phyloP scores from a whole-genome alignment of 2,113 vertebrate species.

The Sphaerodactylus townsendi region DNA sequence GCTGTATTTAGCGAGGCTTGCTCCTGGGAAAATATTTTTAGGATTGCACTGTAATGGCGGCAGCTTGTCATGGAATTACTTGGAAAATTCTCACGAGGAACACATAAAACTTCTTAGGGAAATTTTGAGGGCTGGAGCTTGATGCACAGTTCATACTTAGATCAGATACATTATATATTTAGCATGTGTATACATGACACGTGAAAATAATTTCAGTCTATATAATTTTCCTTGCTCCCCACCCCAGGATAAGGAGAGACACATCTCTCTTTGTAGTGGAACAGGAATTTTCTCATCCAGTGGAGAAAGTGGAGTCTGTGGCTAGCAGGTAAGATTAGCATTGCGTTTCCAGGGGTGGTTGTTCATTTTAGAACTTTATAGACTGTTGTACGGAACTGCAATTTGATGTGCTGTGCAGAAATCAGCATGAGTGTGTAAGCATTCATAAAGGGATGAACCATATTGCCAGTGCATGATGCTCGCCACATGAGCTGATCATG shows the following conservation, averaged over 20 bases:
- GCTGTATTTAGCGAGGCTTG: too few species aligned
- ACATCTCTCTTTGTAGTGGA: slow-evolving; percentile 57
- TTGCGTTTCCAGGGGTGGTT: background rate
- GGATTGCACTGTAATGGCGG: too few species aligned
- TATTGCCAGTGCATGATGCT: background rate
- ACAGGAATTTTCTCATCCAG: slow-evolving; percentile 45
- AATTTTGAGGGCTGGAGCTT: too few species aligned
- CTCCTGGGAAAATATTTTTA: too few species aligned
- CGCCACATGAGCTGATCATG: background rate
- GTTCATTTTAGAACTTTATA: background rate
- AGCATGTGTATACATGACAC: background rate
- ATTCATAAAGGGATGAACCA: too few species aligned
- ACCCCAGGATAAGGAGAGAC: slow-evolving; percentile 56
- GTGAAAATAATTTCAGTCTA: background rate
- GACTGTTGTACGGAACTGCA: too few species aligned
- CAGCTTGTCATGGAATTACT: too few species aligned
- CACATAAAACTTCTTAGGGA: too few species aligned
- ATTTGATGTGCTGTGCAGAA: too few species aligned
- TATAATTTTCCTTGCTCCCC: background rate
- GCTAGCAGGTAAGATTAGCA: slow-evolving; percentile 61
- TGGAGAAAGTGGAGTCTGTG: slow-evolving; percentile 41
- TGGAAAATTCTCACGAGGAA: too few species aligned
- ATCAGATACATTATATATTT: background rate
- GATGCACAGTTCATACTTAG: too few species aligned
- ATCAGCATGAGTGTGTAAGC: too few species aligned